Evolutionary conservation across 2,888 invertebrate genomes (phyloP).

Genomic region (Chaitophorus viminalis): DNA sequence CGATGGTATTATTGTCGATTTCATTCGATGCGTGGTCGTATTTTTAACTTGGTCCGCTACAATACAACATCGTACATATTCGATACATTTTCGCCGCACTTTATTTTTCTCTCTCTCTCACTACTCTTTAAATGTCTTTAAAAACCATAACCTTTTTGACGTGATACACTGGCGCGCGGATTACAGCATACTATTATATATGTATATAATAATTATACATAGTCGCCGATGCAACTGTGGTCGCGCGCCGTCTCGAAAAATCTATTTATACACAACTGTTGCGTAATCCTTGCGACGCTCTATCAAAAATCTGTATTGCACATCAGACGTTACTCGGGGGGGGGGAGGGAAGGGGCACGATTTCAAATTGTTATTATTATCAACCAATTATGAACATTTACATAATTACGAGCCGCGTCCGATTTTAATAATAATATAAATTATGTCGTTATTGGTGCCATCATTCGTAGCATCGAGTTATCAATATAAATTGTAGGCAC

Average conservation of each 20-base stretch:
- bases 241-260: background rate
- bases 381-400: background rate
- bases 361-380: background rate
- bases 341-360: background rate
- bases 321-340: background rate
- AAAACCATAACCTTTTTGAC: constrained; percentile 10
- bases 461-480: too few relatives aligned
- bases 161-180: background rate
- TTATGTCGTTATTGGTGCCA: background rate
- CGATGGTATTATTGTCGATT: background rate
- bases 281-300: constrained; percentile 25
- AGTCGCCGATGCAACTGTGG: background rate
- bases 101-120: background rate
- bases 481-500: too few relatives aligned
- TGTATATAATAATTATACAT: too few relatives aligned
- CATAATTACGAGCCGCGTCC: background rate
- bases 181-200: background rate
- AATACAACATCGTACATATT: too few relatives aligned
- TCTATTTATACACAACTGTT: constrained; percentile 34
- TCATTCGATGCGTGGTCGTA: background rate
- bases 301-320: background rate
- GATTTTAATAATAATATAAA: background rate
- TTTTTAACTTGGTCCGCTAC: background rate
- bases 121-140: background rate
- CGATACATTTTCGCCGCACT: constrained; percentile 1